phyloP scores from a whole-genome alignment of 2,113 vertebrate genomes.

The Lophochroa leadbeateri region DNA sequence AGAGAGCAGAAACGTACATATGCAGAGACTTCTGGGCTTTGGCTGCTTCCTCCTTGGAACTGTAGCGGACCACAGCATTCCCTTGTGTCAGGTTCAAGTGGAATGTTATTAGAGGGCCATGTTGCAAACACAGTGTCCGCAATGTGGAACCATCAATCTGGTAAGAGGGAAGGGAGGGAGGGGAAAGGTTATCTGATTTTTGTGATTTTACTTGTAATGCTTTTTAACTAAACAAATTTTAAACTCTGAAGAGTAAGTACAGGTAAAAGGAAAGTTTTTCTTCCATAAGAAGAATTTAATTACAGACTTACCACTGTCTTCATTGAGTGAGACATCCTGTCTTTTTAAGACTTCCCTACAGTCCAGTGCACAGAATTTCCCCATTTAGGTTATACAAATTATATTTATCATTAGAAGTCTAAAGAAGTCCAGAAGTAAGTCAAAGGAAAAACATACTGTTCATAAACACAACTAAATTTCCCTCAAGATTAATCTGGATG shows the following conservation, averaged over 20 bases:
- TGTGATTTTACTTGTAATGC: background rate
- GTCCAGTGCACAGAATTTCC: background rate
- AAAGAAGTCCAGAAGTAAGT: background rate
- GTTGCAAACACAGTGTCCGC: slow-evolving; percentile 96
- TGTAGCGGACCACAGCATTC: slow-evolving; percentile 98
- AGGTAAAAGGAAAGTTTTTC: background rate
- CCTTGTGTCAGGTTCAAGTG: slow-evolving; percentile 99
- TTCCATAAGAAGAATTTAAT: background rate
- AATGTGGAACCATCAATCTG: slow-evolving; percentile 99
- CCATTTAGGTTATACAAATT: background rate
- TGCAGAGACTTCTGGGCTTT: slow-evolving; percentile 99
- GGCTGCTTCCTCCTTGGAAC: slow-evolving; percentile 96
- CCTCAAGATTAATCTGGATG: background rate
- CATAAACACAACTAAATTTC: background rate
- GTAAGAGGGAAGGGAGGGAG: background rate
- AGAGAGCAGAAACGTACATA: slow-evolving; percentile 81
- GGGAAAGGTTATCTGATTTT: background rate
- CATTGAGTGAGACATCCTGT: background rate
- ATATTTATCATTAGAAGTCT: background rate
- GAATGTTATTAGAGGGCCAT: slow-evolving; percentile 98
- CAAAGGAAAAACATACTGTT: background rate
- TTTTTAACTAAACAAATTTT: background rate
- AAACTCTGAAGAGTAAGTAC: background rate
- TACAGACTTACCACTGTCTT: background rate
- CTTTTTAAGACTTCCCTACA: background rate